Evolutionary conservation across 2,888 invertebrate species (phyloP), one percentile per base, ranked within the genome.

Genomic region (Stenichneumon culpator): DNA sequence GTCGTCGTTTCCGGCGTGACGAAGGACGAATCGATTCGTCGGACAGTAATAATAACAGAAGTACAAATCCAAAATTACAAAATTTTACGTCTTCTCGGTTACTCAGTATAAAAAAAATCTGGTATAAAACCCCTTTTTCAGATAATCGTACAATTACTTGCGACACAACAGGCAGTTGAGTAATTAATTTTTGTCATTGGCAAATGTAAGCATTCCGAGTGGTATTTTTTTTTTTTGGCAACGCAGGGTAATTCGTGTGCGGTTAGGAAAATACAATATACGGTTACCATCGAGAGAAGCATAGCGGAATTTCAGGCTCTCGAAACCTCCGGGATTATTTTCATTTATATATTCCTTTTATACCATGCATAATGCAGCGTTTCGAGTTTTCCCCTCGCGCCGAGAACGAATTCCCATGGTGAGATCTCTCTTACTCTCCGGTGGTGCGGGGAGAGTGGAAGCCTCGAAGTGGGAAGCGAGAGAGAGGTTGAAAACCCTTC

Each of bases 271-370:
- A 32, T 32, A 63, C 32, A n/a, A 32, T 63, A 63, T 63, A n/a
- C 32, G 16, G 28, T 63, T 60, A 60, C 60, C 19, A 28, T 60
- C 16, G 50, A 2, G 60, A 19, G 60, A 60, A 28, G 4, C 60
- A 4, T 14, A 67, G 67, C 28, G 19, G 25, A 39, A 54, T 32
- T 70, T 22, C 44, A 3, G 28, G n/a, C 32, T 25, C 60, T 75
- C n/a, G 25, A 47, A 77, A 28, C 22, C 65, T 52, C 60, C 19
- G 44, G 65, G 32, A 78, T 90, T 89, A 90, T 90, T 88, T 87
- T 85, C 90, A 89, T 90, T 91, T 89, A 87, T 90, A 60, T 68
- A 68, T 90, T 90, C 83, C 81, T 86, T 90, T 88, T 86, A 82
- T 63, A 52, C 16, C 85, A 88, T 89, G 88, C 89, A 89, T 90